Evolutionary conservation across 2,888 invertebrate genomes (phyloP), one percentile per base, ranked within the genome.

Genomic region (Sericinus montela): DNA sequence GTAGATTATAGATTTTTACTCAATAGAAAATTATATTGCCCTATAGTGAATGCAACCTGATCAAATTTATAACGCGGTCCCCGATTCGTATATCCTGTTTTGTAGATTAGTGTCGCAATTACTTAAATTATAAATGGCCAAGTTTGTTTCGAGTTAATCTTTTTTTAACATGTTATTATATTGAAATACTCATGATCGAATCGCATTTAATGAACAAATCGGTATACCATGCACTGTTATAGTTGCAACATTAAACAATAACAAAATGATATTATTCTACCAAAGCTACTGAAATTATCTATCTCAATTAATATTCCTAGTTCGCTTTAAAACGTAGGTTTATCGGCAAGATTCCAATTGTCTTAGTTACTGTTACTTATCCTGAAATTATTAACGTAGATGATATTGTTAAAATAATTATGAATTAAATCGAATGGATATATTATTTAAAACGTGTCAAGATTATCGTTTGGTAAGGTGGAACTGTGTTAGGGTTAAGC

Each of bases 261-360:
- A 74, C 62, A 69, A 49, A 44, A 79, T 78, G 77, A 81, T 83
- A 80, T 80, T 79, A 81, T 69, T 79, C 81, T 80, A 82, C 87
- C 87, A 87, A 88, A 88, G 87, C 76, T 82, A 80, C 79, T 82
- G 84, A 85, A 84, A 81, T 83, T 81, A 80, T 79, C 82, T 86
- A 85, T 85, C 84, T 87, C 85, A 85, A 79, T 77, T 72, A 75
- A 74, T 86, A 88, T 87, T 87, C 87, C 86, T 88, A 87, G 83
- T 82, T 83, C 80, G 86, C 86, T 87, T 86, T 86, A 86, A 80
- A 78, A 75, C 63, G 76, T 88, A 88, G 84, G 69, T 80, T 75
- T 84, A 86, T 85, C 77, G 83, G 82, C 80, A 82, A 72, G 74
- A 80, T 84, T 86, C 86, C 85, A 87, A 78, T 83, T 78, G 74